Base-by-base conservation (phyloP, 2,888 invertebrate genomes). In the Philopedon plagiatum region DNA sequence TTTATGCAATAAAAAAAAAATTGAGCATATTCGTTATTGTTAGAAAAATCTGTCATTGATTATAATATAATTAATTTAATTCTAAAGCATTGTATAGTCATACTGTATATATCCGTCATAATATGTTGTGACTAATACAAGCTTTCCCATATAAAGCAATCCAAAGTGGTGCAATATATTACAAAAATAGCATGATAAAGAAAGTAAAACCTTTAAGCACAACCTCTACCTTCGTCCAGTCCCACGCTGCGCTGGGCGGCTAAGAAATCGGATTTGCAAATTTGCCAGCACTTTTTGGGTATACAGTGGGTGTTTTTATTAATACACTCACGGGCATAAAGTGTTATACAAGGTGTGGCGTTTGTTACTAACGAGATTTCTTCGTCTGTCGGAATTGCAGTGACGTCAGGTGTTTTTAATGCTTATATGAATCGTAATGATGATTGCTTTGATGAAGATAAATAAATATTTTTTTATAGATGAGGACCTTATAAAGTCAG, bases 111-210 rank as follows among this genome's bases (percentile, higher is more conserved):
- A 34, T 46, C 49, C 51, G 51, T 32, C 37, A 49, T 63, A n/a
- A n/a, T n/a, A 46, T 46, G 49, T 34, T 21, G 32, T 66, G 66
- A 66, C 66, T 66, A 66, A 66, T 54, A 51, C 37, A 34, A 34
- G 61, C 26, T 63, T 54, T 34, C 15, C 69, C 69, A 69, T 69
- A 65, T 71, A 61, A 61, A 61, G 64, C 41, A 61, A 29, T 62
- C 32, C 70, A 49, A 49, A 57, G 65, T 71, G 71, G 64, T 60
- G 71, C 65, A 71, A 71, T 65, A 65, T 65, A 65, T 71, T 64
- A 71, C 61, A 71, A 71, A 65, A 71, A 71, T 51, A 65, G 71
- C 71, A 37, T 61, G 60, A 71, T 65, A 65, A 71, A 71, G 71
- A 71, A 71, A 71, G 71, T 71, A 71, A 71, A 71, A 71, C 54